phyloP scores from a whole-genome alignment of 2,888 invertebrate genomes.

The Pandemis heparana region DNA sequence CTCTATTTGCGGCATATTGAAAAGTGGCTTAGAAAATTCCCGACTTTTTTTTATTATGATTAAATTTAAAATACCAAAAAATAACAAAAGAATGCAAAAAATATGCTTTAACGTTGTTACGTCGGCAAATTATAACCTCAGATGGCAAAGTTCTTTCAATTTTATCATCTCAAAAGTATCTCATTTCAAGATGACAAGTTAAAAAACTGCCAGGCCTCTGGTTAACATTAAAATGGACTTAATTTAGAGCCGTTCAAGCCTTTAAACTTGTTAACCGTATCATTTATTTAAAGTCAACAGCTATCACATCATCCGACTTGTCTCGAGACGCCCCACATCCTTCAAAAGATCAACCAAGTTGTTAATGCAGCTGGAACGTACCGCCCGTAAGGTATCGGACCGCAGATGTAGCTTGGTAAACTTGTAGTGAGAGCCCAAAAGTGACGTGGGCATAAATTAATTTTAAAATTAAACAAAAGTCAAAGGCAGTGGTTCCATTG shows the following conservation, averaged over 20 bases:
- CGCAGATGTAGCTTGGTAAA: slow-evolving; percentile 14
- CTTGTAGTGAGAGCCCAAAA: slow-evolving; percentile 15
- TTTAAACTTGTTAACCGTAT: slow-evolving; percentile 42
- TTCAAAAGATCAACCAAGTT: slow-evolving; percentile 20
- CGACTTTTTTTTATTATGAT: too few relatives aligned
- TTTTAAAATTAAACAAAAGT: slow-evolving; percentile 61
- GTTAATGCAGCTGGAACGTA: neutral
- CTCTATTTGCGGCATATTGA: too few relatives aligned
- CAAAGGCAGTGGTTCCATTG: slow-evolving; percentile 46
- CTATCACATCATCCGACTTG: slow-evolving; percentile 33
- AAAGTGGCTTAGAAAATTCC: too few relatives aligned
- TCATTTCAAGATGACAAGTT: slow-evolving; percentile 19
- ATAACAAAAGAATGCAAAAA: too few relatives aligned
- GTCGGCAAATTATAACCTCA: too few relatives aligned
- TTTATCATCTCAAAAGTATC: slow-evolving; percentile 13
- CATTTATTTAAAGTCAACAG: slow-evolving; percentile 43
- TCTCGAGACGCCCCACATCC: slow-evolving; percentile 32
- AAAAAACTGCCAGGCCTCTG: slow-evolving; percentile 18
- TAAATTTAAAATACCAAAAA: too few relatives aligned
- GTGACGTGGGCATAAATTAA: slow-evolving; percentile 51
- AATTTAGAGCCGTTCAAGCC: slow-evolving; percentile 38
- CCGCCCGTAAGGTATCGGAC: neutral
- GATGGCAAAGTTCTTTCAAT: neutral
- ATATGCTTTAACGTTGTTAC: too few relatives aligned
- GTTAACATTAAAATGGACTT: slow-evolving; percentile 38